Conservation (phyloP, 2,888 invertebrate genomes). For the Drosophila setosimentum region DNA sequence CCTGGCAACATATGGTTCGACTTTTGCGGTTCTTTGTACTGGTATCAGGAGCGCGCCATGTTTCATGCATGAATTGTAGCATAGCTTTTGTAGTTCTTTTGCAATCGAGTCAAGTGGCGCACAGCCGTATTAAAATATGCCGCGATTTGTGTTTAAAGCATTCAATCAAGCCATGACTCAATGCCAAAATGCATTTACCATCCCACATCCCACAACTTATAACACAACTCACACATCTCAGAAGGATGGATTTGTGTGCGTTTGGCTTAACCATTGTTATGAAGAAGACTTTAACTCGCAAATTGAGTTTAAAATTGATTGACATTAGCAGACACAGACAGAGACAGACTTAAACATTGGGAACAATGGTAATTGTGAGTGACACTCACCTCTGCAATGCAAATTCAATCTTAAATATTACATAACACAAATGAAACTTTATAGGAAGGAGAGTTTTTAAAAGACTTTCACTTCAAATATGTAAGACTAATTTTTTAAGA, state of each 20-base stretch:
- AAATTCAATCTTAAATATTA: background rate
- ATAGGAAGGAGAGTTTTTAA: background rate
- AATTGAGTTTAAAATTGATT: conserved; percentile 41
- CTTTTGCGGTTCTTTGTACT: conserved; percentile 26
- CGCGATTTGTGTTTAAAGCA: conserved; percentile 55
- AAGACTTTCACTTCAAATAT: background rate
- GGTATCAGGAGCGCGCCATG: conserved; percentile 57
- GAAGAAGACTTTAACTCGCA: conserved; percentile 23
- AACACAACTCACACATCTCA: background rate
- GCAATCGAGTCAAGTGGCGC: conserved; percentile 74
- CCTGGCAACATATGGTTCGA: conserved; percentile 3
- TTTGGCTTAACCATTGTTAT: conserved; percentile 17
- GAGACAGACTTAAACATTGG: background rate
- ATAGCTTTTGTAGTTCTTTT: conserved; percentile 73
- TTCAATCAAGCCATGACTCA: conserved; percentile 54
- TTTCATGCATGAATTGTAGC: conserved; percentile 79
- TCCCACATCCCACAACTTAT: background rate
- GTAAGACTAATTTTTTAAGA: rapidly evolving
- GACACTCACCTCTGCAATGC: background rate
- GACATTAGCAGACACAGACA: conserved; percentile 2
- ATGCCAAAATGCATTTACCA: conserved; percentile 14
- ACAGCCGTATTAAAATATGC: conserved; percentile 64
- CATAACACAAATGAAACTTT: background rate
- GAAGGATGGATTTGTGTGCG: background rate
- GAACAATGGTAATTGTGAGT: background rate